phyloP scores from a whole-genome alignment of 35 echinoderm and acorn worm species.

The Ophioderma brevispina region DNA sequence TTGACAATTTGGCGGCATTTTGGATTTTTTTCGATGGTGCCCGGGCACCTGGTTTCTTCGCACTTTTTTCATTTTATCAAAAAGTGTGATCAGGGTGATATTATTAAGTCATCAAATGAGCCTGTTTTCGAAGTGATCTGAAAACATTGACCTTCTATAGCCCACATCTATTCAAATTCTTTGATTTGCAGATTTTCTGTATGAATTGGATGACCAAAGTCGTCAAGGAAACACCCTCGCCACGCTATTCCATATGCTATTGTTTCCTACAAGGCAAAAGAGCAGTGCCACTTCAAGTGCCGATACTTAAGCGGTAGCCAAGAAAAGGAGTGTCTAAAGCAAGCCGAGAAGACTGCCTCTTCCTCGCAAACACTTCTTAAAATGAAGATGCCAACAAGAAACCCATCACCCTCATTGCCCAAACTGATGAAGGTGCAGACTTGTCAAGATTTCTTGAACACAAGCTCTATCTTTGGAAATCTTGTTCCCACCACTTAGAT shows the following conservation, averaged over 20 bases:
- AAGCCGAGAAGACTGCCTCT: not conserved
- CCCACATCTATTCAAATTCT: no score
- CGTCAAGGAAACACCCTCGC: conserved; percentile 17
- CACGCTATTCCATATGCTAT: conserved; percentile 51
- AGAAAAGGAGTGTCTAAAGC: not conserved
- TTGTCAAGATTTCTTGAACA: not conserved
- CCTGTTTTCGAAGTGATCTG: no score
- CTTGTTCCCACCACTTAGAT: not conserved
- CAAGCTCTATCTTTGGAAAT: not conserved
- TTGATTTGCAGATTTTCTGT: conserved; percentile 44
- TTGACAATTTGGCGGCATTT: no score
- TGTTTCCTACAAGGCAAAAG: not conserved
- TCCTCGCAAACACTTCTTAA: no score
- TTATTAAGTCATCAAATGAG: no score
- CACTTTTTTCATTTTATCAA: no score
- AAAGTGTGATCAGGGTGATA: no score
- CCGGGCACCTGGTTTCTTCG: no score
- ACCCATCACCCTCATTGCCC: not conserved
- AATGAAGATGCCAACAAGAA: no score
- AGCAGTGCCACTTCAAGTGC: not conserved
- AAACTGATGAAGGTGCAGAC: not conserved
- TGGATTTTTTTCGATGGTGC: no score
- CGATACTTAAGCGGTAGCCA: not conserved
- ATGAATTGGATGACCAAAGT: conserved; percentile 32
- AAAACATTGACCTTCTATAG: no score